Evolutionary conservation across 2,113 vertebrate genomes (phyloP).

Genomic region (Chloroceryle aenea): DNA sequence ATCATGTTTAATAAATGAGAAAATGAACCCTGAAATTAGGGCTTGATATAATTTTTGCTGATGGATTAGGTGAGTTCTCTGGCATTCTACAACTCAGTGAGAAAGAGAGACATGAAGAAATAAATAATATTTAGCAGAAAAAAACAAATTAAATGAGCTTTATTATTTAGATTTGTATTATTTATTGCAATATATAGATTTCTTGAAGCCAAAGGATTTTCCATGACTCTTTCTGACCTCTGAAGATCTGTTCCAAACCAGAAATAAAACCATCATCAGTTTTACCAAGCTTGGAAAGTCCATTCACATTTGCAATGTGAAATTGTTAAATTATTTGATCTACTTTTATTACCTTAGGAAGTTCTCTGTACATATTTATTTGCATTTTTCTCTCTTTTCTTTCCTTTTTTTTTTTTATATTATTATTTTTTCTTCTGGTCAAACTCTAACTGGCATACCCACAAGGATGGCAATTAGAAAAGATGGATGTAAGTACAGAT

Average conservation of each 20-base stretch:
- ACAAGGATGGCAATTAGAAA: not conserved
- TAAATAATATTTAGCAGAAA: not conserved
- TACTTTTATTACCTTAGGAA: not conserved
- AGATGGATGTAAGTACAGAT: not conserved
- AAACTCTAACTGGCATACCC: rapidly evolving
- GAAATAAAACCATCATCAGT: not conserved
- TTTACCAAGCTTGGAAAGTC: not conserved
- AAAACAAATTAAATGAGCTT: not conserved
- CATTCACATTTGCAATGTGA: not conserved
- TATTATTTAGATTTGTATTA: not conserved
- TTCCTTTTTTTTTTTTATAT: rapidly evolving
- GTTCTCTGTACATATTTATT: not conserved
- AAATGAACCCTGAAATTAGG: not conserved
- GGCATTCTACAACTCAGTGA: not conserved
- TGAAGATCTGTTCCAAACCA: not conserved
- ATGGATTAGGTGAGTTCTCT: not conserved
- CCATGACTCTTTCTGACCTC: not conserved
- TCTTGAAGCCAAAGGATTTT: not conserved
- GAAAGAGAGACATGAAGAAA: not conserved
- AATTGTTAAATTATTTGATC: not conserved
- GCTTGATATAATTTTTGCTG: not conserved
- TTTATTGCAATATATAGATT: not conserved
- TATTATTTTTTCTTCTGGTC: not conserved
- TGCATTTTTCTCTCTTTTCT: rapidly evolving
- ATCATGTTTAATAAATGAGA: not conserved